These are phyloP conservation scores for Melanerpes aurifrons DNA, from an alignment of 2,113 vertebrate genomes.

Conservation along the genomic window DNA sequence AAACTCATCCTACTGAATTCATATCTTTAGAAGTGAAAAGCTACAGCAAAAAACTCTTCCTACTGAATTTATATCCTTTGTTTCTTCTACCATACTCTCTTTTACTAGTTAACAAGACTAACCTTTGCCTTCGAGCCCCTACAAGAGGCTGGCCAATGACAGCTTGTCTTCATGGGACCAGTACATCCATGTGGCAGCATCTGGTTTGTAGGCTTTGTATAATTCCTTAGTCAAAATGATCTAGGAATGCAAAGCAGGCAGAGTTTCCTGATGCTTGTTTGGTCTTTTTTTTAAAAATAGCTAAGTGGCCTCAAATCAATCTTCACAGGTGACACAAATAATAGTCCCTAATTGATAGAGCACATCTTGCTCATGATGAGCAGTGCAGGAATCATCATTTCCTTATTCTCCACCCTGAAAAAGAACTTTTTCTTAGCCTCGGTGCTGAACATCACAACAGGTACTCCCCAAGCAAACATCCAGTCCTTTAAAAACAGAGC, in stretches of 20 bases:
- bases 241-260: not conserved
- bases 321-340: not conserved
- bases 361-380: not conserved
- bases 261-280: not conserved
- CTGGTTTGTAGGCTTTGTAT: not conserved
- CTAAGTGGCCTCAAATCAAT: not conserved
- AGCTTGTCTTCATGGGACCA: not conserved
- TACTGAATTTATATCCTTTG: not conserved
- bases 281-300: not conserved
- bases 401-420: not conserved
- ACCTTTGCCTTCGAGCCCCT: not conserved
- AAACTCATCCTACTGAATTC: not conserved
- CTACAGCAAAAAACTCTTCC: not conserved
- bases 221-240: not conserved
- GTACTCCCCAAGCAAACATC: not conserved
- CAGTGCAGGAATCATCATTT: not conserved
- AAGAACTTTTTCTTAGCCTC: not conserved
- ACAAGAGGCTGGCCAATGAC: not conserved
- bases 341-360: not conserved
- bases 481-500: not conserved
- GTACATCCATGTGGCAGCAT: not conserved
- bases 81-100: not conserved
- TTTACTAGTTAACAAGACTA: not conserved
- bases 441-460: not conserved
- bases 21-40: not conserved